These are phyloP conservation scores for Cerceris rybyensis DNA, from an alignment of 2,888 invertebrate species.

Conservation along the genomic window DNA sequence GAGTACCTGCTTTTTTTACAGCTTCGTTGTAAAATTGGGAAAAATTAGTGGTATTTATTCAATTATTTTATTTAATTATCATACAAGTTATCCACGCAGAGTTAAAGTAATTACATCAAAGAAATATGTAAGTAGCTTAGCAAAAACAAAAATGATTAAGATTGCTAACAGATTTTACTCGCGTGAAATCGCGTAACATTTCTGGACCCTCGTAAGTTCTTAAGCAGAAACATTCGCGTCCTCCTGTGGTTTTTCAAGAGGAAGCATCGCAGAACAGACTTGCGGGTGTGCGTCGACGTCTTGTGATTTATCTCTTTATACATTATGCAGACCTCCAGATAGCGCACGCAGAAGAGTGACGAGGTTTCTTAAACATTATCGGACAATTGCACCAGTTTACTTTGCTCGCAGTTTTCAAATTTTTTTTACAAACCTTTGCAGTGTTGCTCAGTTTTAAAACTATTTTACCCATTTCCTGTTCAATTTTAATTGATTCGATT, in stretches of 20 bases:
- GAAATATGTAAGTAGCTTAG: too few relatives aligned
- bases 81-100: too few relatives aligned
- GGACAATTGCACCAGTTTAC: constrained; percentile 6
- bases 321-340: constrained; percentile 7
- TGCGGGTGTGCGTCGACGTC: constrained; percentile 1
- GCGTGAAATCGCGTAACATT: too few relatives aligned
- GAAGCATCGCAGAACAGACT: neutral
- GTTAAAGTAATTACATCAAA: too few relatives aligned
- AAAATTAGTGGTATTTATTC: too few relatives aligned
- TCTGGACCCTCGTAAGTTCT: neutral
- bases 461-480: too few relatives aligned
- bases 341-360: constrained; percentile 7
- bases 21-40: too few relatives aligned
- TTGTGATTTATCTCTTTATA: constrained; percentile 26
- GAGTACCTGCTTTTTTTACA: too few relatives aligned
- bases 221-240: neutral
- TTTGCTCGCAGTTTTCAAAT: neutral
- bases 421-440: neutral
- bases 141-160: too few relatives aligned
- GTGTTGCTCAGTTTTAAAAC: neutral
- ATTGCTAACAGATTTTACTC: too few relatives aligned
- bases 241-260: neutral
- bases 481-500: too few relatives aligned
- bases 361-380: constrained; percentile 16
- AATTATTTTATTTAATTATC: too few relatives aligned